Evolutionary conservation across 1,140 invertebrate genomes (phyloP).

Genomic region (Drosophila rufa): DNA sequence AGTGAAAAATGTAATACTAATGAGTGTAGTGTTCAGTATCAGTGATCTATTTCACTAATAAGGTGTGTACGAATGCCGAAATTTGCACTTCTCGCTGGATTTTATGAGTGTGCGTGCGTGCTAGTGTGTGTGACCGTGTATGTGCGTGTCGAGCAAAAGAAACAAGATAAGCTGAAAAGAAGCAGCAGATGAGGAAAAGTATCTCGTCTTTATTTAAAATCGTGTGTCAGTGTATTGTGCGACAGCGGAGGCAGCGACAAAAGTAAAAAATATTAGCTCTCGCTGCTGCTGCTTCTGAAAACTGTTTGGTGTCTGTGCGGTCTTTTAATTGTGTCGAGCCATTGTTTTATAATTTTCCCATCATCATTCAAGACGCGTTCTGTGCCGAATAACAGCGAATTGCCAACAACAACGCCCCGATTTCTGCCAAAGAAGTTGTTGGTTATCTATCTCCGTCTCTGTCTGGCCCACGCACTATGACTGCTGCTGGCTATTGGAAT

Average conservation of each 20-base stretch:
- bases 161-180: conserved; percentile 76
- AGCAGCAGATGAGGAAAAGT: conserved; percentile 62
- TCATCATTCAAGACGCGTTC: conserved; percentile 64
- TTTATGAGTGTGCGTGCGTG: conserved; percentile 35
- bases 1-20: conserved; percentile 68
- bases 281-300: conserved; percentile 35
- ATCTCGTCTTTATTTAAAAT: conserved; percentile 82
- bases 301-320: conserved; percentile 63
- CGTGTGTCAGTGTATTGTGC: conserved; percentile 81
- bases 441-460: conserved; percentile 30
- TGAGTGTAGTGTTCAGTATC: conserved; percentile 33
- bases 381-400: conserved; percentile 71
- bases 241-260: conserved; percentile 35
- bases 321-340: conserved; percentile 57
- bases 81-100: conserved; percentile 25
- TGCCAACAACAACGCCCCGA: conserved; percentile 64
- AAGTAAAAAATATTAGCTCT: conserved; percentile 80
- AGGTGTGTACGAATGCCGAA: conserved; percentile 62
- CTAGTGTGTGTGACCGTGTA: conserved; percentile 39
- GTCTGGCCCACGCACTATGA: conserved; percentile 59
- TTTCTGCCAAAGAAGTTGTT: conserved; percentile 38
- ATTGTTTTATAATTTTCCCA: conserved; percentile 76
- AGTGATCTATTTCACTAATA: conserved; percentile 60
- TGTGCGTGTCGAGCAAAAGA: conserved; percentile 62
- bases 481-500: conserved; percentile 59